Evolutionary conservation across 2,888 invertebrate genomes (phyloP), one percentile per base, ranked within the genome.

Genomic region (Eugnorisma glareosa): DNA sequence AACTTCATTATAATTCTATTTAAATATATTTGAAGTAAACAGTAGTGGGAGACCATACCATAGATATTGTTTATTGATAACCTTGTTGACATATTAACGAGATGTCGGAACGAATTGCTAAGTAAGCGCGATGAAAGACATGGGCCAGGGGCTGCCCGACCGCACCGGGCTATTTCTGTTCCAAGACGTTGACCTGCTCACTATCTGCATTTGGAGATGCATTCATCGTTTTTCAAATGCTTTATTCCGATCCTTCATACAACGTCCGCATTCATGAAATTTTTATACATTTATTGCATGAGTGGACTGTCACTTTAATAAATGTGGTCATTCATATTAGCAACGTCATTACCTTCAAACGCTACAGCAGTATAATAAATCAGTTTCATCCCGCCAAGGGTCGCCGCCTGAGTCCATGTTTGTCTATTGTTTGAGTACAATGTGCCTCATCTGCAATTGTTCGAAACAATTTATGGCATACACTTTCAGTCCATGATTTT

Each of bases 71-170:
- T 88, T 92, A 94, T 94, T 91, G 94, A 96, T 95, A 94, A 94
- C 92, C 93, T 92, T 90, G 95, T 93, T 95, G 96, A 96, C 95
- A 94, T 92, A 93, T 95, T 94, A 94, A 96, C 92, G 95, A 94
- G 91, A 94, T 93, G 93, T 93, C 92, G 91, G 92, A 93, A 93
- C 91, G 92, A 93, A 94, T 94, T 92, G 93, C 93, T 94, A 92
- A 93, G 94, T 92, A 93, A 90, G 89, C 88, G 90, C 92, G 96
- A 92, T 91, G 95, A 96, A 90, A 94, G 95, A 95, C 93, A 93
- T 90, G 91, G 93, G 90, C 94, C 96, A 95, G 94, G 92, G 92
- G 90, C 92, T 89, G 89, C 88, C 88, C 89, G 91, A 89, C 89
- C 91, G 91, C 90, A 92, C 87, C 88, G 86, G 86, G 92, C 94